Evolutionary conservation across 2,888 invertebrate species (phyloP).

Genomic region (Pinctada fucata): DNA sequence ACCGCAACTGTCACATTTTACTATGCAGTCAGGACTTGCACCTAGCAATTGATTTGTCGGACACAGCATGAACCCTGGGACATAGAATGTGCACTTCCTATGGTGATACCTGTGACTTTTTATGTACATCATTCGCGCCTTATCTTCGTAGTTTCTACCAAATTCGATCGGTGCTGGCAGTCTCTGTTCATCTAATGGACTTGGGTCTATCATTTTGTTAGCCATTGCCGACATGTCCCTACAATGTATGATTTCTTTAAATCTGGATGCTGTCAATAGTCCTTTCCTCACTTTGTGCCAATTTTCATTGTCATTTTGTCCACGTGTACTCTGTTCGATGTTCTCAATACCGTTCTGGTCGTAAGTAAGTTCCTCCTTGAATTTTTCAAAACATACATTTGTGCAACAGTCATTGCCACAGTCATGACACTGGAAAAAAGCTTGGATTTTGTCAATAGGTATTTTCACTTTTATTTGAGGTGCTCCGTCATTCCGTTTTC

Average conservation of each 20-base stretch:
- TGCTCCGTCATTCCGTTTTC: neutral
- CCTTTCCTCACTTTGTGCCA: neutral
- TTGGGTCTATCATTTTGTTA: neutral
- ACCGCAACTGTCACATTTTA: no score
- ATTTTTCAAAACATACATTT: no score
- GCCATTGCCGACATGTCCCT: neutral
- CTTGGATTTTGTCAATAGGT: neutral
- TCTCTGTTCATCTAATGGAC: neutral
- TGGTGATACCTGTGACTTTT: neutral
- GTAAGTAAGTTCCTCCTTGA: no score
- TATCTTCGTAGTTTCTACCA: conserved; percentile 15
- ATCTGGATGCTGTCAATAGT: conserved; percentile 9
- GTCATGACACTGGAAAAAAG: neutral
- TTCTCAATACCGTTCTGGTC: neutral
- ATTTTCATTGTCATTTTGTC: conserved; percentile 13
- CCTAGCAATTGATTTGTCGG: no score
- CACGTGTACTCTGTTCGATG: neutral
- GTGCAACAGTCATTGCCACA: neutral
- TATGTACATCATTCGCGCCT: conserved; percentile 1
- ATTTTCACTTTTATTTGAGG: neutral
- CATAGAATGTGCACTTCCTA: neutral
- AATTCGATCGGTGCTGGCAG: conserved; percentile 9
- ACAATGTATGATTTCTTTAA: conserved; percentile 1
- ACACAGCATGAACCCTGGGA: no score
- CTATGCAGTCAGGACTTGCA: no score